phyloP scores from a whole-genome alignment of 1,140 invertebrate species.

The Eupristina koningsbergeri region DNA sequence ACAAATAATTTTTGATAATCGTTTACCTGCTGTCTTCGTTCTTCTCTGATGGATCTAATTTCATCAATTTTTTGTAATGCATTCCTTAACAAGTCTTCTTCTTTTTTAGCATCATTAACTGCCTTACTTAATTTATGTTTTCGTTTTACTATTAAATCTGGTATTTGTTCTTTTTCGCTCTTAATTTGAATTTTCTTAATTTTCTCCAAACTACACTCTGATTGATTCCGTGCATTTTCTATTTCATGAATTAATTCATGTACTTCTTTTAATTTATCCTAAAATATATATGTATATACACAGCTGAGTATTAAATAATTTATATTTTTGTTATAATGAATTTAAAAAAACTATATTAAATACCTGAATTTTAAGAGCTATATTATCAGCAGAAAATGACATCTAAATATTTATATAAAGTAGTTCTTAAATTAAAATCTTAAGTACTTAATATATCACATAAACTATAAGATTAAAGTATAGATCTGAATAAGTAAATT shows the following conservation, averaged over 20 bases:
- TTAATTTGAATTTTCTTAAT: constrained; percentile 84
- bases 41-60: constrained; percentile 90
- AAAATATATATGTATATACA: background rate
- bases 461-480: background rate
- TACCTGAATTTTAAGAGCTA: constrained; percentile 17
- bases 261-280: constrained; percentile 86
- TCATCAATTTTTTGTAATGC: constrained; percentile 90
- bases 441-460: background rate
- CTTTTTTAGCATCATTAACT: constrained; percentile 84
- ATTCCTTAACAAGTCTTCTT: constrained; percentile 86
- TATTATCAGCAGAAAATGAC: background rate
- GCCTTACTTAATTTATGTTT: constrained; percentile 85
- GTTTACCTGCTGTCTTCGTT: constrained; percentile 83
- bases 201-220: constrained; percentile 83
- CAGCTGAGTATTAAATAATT: background rate
- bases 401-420: background rate
- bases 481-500: background rate
- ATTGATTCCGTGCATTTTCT: constrained; percentile 81
- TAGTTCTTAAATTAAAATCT: background rate
- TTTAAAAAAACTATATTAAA: background rate
- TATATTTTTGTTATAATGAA: background rate
- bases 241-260: constrained; percentile 84
- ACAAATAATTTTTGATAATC: too few relatives aligned
- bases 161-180: constrained; percentile 78
- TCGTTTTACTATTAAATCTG: constrained; percentile 76